Percentiles rank a stretch among this genome's conserved stretches.
phyloP scores from a whole-genome alignment of 2,113 vertebrate species.

The Sinocyclocheilus grahami region DNA sequence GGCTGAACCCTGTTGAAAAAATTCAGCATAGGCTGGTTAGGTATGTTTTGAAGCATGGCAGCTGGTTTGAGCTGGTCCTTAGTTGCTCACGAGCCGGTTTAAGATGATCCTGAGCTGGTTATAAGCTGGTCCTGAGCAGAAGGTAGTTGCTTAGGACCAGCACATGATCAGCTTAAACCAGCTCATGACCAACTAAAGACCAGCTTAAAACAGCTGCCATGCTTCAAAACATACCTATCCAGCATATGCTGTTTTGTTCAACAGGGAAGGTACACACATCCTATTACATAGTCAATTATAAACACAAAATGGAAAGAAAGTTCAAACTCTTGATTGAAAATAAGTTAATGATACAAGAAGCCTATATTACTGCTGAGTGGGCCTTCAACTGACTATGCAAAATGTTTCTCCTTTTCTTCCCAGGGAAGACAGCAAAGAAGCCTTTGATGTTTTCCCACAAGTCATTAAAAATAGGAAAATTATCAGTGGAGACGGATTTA shows the following conservation, averaged over 20 bases:
- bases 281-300: not conserved
- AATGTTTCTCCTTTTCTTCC: conserved; percentile 55
- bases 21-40: too few relatives aligned
- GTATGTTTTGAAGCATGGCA: too few relatives aligned
- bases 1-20: not conserved
- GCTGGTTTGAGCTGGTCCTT: too few relatives aligned
- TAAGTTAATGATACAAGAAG: conserved; percentile 36
- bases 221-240: too few relatives aligned
- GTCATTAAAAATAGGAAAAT: conserved; percentile 68
- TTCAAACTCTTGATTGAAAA: conserved; percentile 3
- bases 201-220: too few relatives aligned
- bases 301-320: conserved; percentile 8
- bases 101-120: too few relatives aligned
- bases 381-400: conserved; percentile 57
- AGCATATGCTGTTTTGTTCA: too few relatives aligned
- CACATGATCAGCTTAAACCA: too few relatives aligned
- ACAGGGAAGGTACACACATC: not conserved
- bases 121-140: too few relatives aligned
- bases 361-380: conserved; percentile 21
- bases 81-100: too few relatives aligned
- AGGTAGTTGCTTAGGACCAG: too few relatives aligned
- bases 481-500: conserved; percentile 51
- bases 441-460: conserved; percentile 73
- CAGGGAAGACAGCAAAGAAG: conserved; percentile 48
- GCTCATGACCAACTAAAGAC: too few relatives aligned